Evolutionary conservation across 2,797 vertebrate genomes (phyloP), one percentile per base, ranked within the genome.

Genomic region (Decapterus maruadsi): DNA sequence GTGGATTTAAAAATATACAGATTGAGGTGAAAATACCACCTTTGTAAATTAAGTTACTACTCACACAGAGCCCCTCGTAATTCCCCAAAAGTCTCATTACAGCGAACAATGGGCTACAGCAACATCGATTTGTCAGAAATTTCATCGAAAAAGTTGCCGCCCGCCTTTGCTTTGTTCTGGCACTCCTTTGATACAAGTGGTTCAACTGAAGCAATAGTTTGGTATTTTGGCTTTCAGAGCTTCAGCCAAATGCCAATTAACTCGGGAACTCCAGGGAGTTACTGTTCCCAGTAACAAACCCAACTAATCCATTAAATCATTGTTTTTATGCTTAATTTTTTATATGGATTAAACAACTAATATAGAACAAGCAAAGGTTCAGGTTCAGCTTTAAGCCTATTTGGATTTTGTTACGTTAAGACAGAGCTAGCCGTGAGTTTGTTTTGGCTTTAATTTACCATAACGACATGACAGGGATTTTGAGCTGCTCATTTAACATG

Each of bases 1-100:
- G 17, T 68, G 40, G 55, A 73, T 90, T 81, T 54, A 68, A 82
- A 82, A 84, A 83, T 29, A 75, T 26, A 77, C 58, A 83, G 67
- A 90, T 77, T 68, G 81, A 76, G 77, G 68, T 84, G 66, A 80
- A 81, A 85, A 84, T 53, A 54, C 2, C 7, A 26, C 34, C 11
- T 58, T 56, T 70, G 56, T 38, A 87, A 84, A 85, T 67, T 0
- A 72, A 77, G 74, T 36, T 63, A 51, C 40, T 26, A 1, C 48
- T 77, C 46, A 46, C 68, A 57, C 58, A 29, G 38, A 68, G 26
- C 22, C 6, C 54, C 13, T 5, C 64, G 38, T 10, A 63, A 83
- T 48, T 60, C 54, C 6, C 0, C 16, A 38, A 73, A 72, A 67
- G 4, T 61, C 26, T 42, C 7, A 53, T 54, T 51, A 38, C 19